phyloP scores from a whole-genome alignment of 2,888 invertebrate genomes.

The Pelosia muscerda region DNA sequence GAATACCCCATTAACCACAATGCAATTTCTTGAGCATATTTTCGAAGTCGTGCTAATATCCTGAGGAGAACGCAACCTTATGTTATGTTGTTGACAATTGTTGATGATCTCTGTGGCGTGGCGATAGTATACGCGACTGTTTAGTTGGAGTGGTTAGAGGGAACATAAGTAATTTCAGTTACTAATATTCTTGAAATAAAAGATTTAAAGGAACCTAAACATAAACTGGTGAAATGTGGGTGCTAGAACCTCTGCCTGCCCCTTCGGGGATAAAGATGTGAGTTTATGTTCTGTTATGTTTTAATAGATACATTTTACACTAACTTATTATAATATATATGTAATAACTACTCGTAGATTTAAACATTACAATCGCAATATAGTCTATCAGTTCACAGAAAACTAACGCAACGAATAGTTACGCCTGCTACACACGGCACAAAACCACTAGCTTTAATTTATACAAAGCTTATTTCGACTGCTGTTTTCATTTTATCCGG shows the following conservation, averaged over 20 bases:
- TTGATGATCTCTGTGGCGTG: too few relatives aligned
- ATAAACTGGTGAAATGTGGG: too few relatives aligned
- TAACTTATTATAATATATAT: neutral
- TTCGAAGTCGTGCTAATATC: too few relatives aligned
- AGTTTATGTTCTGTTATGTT: too few relatives aligned
- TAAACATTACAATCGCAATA: neutral
- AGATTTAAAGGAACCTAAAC: too few relatives aligned
- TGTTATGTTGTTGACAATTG: too few relatives aligned
- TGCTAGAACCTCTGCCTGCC: too few relatives aligned
- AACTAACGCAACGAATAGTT: neutral
- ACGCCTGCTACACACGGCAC: neutral
- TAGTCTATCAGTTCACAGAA: neutral
- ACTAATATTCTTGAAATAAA: too few relatives aligned
- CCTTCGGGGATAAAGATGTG: too few relatives aligned
- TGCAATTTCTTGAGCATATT: neutral
- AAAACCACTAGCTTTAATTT: constrained; percentile 8
- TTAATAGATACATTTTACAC: neutral
- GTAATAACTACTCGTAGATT: neutral
- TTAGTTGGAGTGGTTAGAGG: too few relatives aligned
- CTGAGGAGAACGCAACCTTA: neutral
- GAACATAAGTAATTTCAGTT: too few relatives aligned
- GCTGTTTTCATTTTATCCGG: constrained; percentile 48
- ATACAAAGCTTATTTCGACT: constrained; percentile 40
- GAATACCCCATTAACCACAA: neutral
- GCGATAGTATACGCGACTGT: too few relatives aligned